A percentile compares a stretch with the other conserved stretches of the same genome.
These are phyloP conservation scores for Yponomeuta plumbellus DNA, from an alignment of 2,888 invertebrate genomes.

Conservation along the genomic window DNA sequence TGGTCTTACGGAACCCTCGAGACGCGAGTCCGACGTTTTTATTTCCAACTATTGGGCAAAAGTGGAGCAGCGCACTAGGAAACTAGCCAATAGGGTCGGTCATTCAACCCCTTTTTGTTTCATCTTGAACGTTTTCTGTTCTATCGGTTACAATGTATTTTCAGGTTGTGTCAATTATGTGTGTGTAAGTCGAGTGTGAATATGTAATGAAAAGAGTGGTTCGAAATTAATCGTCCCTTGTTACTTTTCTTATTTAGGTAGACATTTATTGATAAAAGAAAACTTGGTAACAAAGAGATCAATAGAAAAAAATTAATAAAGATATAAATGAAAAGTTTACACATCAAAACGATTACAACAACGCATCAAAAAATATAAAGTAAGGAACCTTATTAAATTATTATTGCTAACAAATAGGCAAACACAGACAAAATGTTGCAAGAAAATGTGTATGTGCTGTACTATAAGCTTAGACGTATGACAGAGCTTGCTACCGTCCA, in stretches of 20 bases:
- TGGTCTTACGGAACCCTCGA: too few species aligned
- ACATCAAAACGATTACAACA: not conserved
- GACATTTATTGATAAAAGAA: too few species aligned
- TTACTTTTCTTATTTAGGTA: too few species aligned
- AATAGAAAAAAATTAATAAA: too few species aligned
- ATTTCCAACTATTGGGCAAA: too few species aligned
- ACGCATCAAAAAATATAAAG: not conserved
- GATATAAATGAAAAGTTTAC: not conserved
- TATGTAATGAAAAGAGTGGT: not conserved
- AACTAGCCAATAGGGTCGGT: too few species aligned
- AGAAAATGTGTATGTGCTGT: not conserved
- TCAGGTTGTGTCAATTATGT: not conserved
- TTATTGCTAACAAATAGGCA: not conserved
- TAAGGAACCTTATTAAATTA: not conserved
- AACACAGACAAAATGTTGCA: not conserved
- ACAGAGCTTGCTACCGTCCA: slow-evolving; percentile 62
- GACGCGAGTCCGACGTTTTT: too few species aligned
- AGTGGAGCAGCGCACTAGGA: too few species aligned
- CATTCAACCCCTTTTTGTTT: too few species aligned
- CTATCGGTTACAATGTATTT: slow-evolving; percentile 2
- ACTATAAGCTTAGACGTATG: not conserved
- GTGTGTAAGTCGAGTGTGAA: not conserved
- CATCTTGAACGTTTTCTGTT: not conserved
- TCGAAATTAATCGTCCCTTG: too few species aligned
- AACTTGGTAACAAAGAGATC: too few species aligned